Evolutionary conservation across 2,113 vertebrate genomes (phyloP).

Genomic region (Pluvianellus socialis): DNA sequence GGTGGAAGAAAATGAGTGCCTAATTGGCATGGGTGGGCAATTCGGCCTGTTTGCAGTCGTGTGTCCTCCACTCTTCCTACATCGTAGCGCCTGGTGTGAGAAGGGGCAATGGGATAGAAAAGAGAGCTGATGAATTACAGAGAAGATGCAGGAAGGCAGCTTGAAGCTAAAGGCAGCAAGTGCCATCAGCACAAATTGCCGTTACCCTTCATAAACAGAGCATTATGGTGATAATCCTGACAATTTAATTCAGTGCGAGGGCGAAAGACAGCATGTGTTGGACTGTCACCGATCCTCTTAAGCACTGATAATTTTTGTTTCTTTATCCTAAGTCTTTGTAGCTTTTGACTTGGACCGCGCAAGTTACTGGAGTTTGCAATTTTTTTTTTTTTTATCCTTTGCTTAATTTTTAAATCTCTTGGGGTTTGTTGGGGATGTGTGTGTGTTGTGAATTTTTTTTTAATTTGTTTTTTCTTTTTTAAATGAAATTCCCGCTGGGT

Average conservation of each 20-base stretch:
- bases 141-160: constrained; percentile 83
- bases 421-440: background rate
- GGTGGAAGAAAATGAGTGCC: background rate
- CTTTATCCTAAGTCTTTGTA: background rate
- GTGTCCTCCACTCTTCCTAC: background rate
- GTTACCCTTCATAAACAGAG: constrained; percentile 76
- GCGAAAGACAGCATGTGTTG: constrained; percentile 32
- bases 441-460: background rate
- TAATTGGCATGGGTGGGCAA: background rate
- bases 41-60: background rate
- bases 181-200: constrained; percentile 82
- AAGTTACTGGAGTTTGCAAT: background rate
- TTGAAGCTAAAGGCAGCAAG: constrained; percentile 77
- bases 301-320: background rate
- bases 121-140: constrained; percentile 82
- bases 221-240: constrained; percentile 81
- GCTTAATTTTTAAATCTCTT: background rate
- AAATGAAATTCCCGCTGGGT: constrained; percentile 45
- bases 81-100: background rate
- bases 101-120: background rate
- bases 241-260: constrained; percentile 81
- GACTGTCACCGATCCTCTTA: background rate
- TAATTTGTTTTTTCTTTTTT: background rate
- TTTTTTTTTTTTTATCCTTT: background rate
- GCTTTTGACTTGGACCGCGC: background rate